Conservation (phyloP, 2,888 invertebrate species). For the Diogma glabrata region DNA sequence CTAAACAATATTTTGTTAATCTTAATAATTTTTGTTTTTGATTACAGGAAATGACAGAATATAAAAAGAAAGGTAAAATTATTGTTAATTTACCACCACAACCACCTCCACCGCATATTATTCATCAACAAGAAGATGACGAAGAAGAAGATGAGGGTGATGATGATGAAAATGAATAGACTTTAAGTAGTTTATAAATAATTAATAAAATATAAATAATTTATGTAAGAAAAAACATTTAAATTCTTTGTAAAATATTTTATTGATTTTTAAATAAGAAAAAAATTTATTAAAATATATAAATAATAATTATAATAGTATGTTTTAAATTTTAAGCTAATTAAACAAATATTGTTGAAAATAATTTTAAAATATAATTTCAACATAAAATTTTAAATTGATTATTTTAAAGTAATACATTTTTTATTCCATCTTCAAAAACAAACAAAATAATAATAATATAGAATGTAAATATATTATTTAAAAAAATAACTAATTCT, state of each 20-base stretch:
- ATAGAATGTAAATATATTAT: too few species aligned
- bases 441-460: not conserved
- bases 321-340: not conserved
- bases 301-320: constrained; percentile 2
- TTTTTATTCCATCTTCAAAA: too few species aligned
- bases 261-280: constrained; percentile 3
- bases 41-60: constrained; percentile 37
- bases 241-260: constrained; percentile 10
- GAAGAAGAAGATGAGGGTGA: constrained; percentile 37
- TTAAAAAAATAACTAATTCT: too few species aligned
- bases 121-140: constrained; percentile 25
- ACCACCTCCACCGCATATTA: constrained; percentile 27
- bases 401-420: too few species aligned
- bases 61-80: constrained; percentile 38
- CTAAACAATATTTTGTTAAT: not conserved
- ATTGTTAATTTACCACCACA: constrained; percentile 34
- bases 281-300: constrained; percentile 6
- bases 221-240: not conserved
- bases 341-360: not conserved
- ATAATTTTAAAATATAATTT: constrained; percentile 5
- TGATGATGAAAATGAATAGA: constrained; percentile 38
- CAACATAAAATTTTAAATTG: constrained; percentile 7
- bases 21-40: not conserved
- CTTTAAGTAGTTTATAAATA: constrained; percentile 19
- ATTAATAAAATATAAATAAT: constrained; percentile 3